Conservation (phyloP, 2,113 vertebrate species). For the Turnix velox region DNA sequence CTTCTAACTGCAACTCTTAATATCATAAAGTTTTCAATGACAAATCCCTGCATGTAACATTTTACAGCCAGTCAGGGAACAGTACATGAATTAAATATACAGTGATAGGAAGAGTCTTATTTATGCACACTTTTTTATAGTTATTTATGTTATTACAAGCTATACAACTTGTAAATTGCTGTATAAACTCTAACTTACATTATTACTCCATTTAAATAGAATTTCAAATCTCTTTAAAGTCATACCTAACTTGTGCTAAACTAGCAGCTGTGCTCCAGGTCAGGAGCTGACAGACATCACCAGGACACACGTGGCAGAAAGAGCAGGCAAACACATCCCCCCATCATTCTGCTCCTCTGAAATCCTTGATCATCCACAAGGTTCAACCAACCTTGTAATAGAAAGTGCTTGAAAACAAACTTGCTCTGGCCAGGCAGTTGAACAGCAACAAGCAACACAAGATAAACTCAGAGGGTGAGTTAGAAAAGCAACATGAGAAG, state of each 20-base stretch:
- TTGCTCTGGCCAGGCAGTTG: background rate
- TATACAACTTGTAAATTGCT: background rate
- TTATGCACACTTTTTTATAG: background rate
- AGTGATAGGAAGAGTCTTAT: background rate
- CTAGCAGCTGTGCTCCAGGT: background rate
- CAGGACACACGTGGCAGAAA: accelerated
- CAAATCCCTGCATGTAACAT: background rate
- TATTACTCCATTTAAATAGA: background rate
- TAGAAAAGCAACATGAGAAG: background rate
- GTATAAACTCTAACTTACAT: background rate
- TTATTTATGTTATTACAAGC: background rate
- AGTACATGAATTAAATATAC: background rate
- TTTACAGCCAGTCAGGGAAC: background rate
- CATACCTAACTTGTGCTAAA: background rate
- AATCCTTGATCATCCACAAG: background rate
- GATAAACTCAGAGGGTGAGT: background rate
- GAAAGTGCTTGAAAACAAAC: background rate
- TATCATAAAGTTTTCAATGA: background rate
- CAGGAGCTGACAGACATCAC: background rate
- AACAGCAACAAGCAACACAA: background rate
- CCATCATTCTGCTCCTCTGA: background rate
- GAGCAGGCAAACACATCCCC: background rate
- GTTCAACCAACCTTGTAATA: background rate
- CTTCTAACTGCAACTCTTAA: background rate
- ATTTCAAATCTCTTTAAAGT: background rate